Percentiles rank a stretch among this genome's conserved stretches.
Evolutionary conservation across 1,140 invertebrate species (phyloP).

Genomic region (Propsilocerus akamusi): DNA sequence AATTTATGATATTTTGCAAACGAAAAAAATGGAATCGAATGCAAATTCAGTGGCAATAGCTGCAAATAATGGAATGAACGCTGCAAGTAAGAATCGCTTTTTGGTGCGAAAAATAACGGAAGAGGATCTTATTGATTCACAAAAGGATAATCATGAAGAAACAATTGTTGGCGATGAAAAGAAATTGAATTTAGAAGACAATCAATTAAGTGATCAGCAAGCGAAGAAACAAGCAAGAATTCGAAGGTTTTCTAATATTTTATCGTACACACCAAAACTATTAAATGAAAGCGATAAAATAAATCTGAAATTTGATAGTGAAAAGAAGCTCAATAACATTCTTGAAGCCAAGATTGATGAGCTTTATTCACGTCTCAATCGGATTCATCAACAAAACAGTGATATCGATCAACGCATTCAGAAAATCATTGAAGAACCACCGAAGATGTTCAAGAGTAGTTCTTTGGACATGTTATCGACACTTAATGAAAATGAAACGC

Average conservation of each 20-base stretch:
- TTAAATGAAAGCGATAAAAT: neutral
- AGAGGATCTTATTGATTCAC: conserved; percentile 8
- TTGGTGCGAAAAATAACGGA: conserved; percentile 7
- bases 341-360: neutral
- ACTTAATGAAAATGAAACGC: neutral
- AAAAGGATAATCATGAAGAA: conserved; percentile 2
- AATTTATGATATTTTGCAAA: conserved; percentile 6
- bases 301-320: neutral
- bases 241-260: conserved; percentile 21
- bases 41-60: neutral
- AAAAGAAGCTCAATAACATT: neutral
- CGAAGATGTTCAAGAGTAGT: neutral
- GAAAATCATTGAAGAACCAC: too few relatives aligned
- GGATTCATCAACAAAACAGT: neutral
- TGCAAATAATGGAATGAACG: neutral
- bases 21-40: neutral
- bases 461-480: neutral
- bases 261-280: conserved; percentile 12
- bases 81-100: neutral
- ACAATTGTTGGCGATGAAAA: neutral
- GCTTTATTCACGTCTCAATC: neutral
- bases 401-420: too few relatives aligned
- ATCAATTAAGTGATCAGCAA: neutral
- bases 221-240: conserved; percentile 17
- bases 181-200: too few relatives aligned